Percentiles rank a stretch among this genome's conserved stretches.
Conservation (phyloP, 2,797 vertebrate species). For the Gymnocypris eckloni region DNA sequence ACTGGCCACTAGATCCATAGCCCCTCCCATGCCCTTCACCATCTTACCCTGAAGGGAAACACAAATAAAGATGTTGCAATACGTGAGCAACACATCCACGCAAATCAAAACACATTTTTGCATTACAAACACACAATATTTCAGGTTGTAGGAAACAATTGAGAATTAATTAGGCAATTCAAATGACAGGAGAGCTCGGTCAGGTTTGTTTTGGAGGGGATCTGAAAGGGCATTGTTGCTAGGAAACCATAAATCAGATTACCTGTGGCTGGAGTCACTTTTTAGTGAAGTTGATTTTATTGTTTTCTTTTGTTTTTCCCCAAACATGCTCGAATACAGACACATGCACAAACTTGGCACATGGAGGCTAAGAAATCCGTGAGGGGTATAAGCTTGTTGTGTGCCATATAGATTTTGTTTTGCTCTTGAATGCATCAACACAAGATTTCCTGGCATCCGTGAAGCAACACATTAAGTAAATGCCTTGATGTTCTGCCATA, state of each 20-base stretch:
- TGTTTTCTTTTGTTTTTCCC: not conserved
- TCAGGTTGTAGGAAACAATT: not conserved
- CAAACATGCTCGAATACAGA: not conserved
- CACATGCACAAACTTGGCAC: not conserved
- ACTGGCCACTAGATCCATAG: conserved; percentile 97
- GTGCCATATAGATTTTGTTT: not conserved
- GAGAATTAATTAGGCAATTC: not conserved
- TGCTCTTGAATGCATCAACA: conserved; percentile 5
- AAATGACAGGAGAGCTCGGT: conserved; percentile 9
- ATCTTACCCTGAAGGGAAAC: conserved; percentile 88
- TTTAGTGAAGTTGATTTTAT: conserved; percentile 44
- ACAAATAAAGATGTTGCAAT: conserved; percentile 32
- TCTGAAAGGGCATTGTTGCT: conserved; percentile 57
- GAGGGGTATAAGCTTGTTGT: not conserved
- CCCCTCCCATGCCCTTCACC: conserved; percentile 99
- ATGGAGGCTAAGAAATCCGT: not conserved
- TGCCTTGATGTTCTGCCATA: not conserved
- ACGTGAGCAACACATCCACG: conserved; percentile 27
- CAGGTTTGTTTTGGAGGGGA: conserved; percentile 38
- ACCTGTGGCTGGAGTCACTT: conserved; percentile 53
- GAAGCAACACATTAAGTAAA: conserved; percentile 13
- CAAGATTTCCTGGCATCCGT: not conserved
- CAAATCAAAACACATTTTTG: conserved; percentile 4
- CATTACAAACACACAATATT: not conserved
- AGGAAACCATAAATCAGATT: conserved; percentile 59